phyloP scores from a whole-genome alignment of 2,888 invertebrate species.

The Philaethria dido region DNA sequence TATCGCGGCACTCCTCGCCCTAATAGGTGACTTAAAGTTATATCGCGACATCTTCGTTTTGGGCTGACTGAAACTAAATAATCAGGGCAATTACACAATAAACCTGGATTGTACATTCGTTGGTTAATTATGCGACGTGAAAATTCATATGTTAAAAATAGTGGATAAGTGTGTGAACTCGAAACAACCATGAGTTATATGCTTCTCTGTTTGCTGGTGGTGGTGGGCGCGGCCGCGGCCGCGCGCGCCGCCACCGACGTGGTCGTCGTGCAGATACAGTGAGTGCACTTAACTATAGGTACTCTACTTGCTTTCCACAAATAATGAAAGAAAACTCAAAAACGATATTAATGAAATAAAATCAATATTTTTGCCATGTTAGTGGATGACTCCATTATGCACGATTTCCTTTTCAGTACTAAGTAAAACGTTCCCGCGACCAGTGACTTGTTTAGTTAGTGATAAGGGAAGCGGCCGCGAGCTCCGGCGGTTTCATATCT shows the following conservation, averaged over 20 bases:
- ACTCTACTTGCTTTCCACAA: neutral
- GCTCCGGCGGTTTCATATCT: slow-evolving; percentile 21
- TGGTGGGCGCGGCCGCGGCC: slow-evolving; percentile 26
- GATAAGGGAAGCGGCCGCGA: slow-evolving; percentile 22
- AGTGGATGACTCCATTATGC: neutral
- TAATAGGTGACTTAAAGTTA: neutral
- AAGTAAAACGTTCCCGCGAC: slow-evolving; percentile 4
- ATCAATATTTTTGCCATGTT: neutral
- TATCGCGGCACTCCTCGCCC: neutral
- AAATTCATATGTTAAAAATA: neutral
- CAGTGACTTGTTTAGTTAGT: slow-evolving; percentile 4
- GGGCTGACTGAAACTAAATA: neutral
- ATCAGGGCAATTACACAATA: slow-evolving; percentile 1
- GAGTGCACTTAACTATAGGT: slow-evolving; percentile 43
- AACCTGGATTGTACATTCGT: neutral
- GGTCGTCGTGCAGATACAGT: slow-evolving; percentile 57
- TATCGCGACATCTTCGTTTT: neutral
- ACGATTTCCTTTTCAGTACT: neutral
- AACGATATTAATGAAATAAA: neutral
- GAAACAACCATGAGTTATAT: neutral
- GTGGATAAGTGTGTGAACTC: slow-evolving; percentile 1
- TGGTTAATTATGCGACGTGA: neutral
- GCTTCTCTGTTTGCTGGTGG: neutral
- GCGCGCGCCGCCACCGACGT: slow-evolving; percentile 47
- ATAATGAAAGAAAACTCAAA: neutral